phyloP scores from a whole-genome alignment of 1,140 invertebrate genomes.

The Cotesia glomerata region DNA sequence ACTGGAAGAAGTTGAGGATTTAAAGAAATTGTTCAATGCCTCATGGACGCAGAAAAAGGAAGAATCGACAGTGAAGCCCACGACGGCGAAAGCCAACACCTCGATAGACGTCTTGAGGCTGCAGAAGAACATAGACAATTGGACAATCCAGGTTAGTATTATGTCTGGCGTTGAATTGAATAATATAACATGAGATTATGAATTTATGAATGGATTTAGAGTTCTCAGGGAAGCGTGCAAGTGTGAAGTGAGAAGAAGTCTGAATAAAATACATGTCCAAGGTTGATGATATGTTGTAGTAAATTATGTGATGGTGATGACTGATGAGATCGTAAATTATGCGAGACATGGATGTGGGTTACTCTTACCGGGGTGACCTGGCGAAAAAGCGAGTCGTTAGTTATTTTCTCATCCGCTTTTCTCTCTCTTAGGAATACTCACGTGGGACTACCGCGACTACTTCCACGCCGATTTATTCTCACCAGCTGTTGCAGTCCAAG shows the following conservation, averaged over 20 bases:
- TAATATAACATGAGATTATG: too few relatives aligned
- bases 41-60: constrained; percentile 12
- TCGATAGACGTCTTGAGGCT: constrained; percentile 74
- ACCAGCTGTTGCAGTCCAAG: constrained; percentile 69
- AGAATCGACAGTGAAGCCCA: background rate
- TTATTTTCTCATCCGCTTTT: constrained; percentile 30
- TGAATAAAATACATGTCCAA: background rate
- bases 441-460: constrained; percentile 47
- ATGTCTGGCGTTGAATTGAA: background rate
- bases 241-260: background rate
- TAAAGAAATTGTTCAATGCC: too few relatives aligned
- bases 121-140: constrained; percentile 83
- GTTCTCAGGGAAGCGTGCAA: background rate
- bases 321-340: background rate
- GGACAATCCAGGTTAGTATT: constrained; percentile 75
- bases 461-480: constrained; percentile 45
- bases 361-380: constrained; percentile 8
- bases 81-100: constrained; percentile 49
- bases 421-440: constrained; percentile 53
- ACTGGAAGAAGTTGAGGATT: too few relatives aligned
- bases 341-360: background rate
- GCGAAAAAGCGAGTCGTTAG: constrained; percentile 14
- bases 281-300: background rate
- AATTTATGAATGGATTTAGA: background rate
- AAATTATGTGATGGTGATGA: background rate